Base-by-base conservation (phyloP, 2,797 vertebrate genomes). In the Falco biarmicus region DNA sequence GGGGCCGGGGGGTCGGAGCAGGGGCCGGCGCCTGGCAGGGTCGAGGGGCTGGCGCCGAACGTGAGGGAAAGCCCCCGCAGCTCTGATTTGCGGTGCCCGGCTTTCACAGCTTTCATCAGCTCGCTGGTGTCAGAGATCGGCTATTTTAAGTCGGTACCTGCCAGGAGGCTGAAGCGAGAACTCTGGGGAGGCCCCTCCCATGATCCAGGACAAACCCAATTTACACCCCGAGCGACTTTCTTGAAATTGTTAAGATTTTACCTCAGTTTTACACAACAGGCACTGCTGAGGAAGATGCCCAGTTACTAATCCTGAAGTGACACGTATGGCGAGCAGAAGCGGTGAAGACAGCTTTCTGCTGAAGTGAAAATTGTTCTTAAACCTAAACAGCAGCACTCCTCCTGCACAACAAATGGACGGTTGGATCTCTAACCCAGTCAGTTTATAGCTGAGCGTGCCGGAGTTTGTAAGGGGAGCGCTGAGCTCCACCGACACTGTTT, bases 181-280 rank as follows among this genome's bases (percentile, higher is more conserved):
- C 47, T 29, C 25, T 12, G 31, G 29, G 1, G 37, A 84, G 21
- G 19, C 43, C 4, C 3, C 20, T 17, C 47, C 8, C 8, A 5
- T 6, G 56, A 51, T 5, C 74, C 68, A 64, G 50, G 15, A n/a
- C 29, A 84, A 90, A 88, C 19, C 13, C 17, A 32, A n/a, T 78
- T 61, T 41, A 64, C 22, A 32, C 8, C 0, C 1, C 25, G 56
- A 41, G 54, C 0, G 0, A 6, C 1, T 43, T 65, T 60, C 61
- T 78, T 66, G 37, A 31, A 50, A 61, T 53, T 15, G 18, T 29
- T 57, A 32, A 18, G 47, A n/a, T 48, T 83, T 77, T 29, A 65
- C 21, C 50, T 51, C 39, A 29, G 2, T 16, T 77, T 90, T 77
- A 43, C 16, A 48, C 51, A 54, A 77, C 13, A 61, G 41, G n/a